Evolutionary conservation across 2,888 invertebrate species (phyloP).

Genomic region (Gortyna flavago): DNA sequence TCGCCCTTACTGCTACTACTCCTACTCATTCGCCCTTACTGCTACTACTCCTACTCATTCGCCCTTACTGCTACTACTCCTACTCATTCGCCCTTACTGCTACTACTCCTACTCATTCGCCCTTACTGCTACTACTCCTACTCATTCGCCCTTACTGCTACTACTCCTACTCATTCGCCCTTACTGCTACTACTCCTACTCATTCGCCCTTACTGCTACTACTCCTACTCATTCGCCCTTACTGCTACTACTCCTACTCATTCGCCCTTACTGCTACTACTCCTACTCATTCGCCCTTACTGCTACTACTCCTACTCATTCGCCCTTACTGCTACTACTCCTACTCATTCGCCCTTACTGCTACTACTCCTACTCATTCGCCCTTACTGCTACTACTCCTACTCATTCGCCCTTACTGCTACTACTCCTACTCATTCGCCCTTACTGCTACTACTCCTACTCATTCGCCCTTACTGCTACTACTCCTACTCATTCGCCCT

Average conservation of each 20-base stretch:
- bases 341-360: not conserved
- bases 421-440: not conserved
- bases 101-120: not conserved
- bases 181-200: not conserved
- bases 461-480: not conserved
- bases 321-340: not conserved
- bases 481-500: not conserved
- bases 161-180: not conserved
- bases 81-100: not conserved
- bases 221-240: not conserved
- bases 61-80: not conserved
- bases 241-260: not conserved
- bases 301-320: not conserved
- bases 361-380: not conserved
- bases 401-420: not conserved
- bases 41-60: not conserved
- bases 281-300: not conserved
- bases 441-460: not conserved
- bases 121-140: not conserved
- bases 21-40: not conserved
- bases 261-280: not conserved
- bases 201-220: not conserved
- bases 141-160: not conserved
- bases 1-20: not conserved
- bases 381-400: not conserved